phyloP scores from a whole-genome alignment of 2,113 vertebrate genomes.

The Rhizomys pruinosus region DNA sequence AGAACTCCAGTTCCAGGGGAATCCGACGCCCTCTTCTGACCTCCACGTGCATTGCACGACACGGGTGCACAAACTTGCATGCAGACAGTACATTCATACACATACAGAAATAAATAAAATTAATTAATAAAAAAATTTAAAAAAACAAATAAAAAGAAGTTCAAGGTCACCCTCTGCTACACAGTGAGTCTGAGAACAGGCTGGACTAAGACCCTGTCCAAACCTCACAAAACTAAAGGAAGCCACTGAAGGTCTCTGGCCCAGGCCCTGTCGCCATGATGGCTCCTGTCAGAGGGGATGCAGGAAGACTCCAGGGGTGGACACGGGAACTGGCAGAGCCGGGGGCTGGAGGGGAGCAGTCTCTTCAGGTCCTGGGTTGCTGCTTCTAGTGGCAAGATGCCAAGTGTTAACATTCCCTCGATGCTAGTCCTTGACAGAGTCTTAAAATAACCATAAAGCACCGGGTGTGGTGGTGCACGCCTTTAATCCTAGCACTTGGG shows the following conservation, averaged over 20 bases:
- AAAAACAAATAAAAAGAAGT: too few relatives aligned
- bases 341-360: background rate
- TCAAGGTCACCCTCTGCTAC: background rate
- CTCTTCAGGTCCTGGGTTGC: too few relatives aligned
- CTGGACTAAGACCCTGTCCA: background rate
- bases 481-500: too few relatives aligned
- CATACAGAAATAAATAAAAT: too few relatives aligned
- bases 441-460: too few relatives aligned
- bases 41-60: too few relatives aligned
- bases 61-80: too few relatives aligned
- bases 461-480: too few relatives aligned
- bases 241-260: rapidly evolving
- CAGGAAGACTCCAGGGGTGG: rapidly evolving
- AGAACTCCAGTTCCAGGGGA: too few relatives aligned
- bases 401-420: rapidly evolving
- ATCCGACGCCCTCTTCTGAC: too few relatives aligned
- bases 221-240: background rate
- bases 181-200: background rate
- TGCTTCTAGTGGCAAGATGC: rapidly evolving
- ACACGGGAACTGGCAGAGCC: rapidly evolving
- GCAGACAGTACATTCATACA: too few relatives aligned
- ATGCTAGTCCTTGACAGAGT: rapidly evolving
- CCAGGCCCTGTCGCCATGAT: rapidly evolving
- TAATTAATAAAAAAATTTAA: too few relatives aligned
- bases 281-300: rapidly evolving